These are phyloP conservation scores for Microplitis mediator DNA, from an alignment of 1,140 invertebrate species.

Conservation along the genomic window DNA sequence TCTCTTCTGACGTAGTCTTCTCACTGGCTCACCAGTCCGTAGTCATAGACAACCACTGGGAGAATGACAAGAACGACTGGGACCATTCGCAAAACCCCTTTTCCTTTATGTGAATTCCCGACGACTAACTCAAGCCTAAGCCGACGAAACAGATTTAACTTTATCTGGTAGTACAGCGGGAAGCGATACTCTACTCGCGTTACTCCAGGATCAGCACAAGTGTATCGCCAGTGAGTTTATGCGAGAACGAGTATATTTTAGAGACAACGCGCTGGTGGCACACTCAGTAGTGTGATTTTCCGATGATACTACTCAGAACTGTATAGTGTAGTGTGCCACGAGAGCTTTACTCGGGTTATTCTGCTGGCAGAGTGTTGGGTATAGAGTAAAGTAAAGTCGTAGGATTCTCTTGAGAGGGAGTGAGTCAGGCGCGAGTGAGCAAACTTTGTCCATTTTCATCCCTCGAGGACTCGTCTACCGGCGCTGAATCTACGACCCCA, in stretches of 20 bases:
- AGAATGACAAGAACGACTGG: neutral
- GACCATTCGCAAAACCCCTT: neutral
- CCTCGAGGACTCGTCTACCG: conserved; percentile 40
- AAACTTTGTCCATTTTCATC: conserved; percentile 59
- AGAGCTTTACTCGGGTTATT: neutral
- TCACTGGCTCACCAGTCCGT: no score
- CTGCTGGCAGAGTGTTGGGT: neutral
- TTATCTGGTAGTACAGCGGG: conserved; percentile 33
- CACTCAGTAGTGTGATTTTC: no score
- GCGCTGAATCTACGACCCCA: conserved; percentile 23
- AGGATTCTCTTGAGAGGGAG: conserved; percentile 18
- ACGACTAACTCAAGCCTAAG: conserved; percentile 25
- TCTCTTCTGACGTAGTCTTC: neutral
- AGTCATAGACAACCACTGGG: no score
- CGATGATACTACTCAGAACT: no score
- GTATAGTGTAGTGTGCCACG: neutral
- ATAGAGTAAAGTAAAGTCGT: neutral
- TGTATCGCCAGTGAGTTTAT: conserved; percentile 53
- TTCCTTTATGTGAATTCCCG: neutral
- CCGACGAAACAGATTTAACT: conserved; percentile 36
- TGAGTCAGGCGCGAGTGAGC: conserved; percentile 24
- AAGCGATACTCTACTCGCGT: conserved; percentile 15
- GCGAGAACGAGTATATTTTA: conserved; percentile 30
- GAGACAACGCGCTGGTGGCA: neutral
- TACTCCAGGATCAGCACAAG: conserved; percentile 44